These are phyloP conservation scores for Crax fasciolata DNA, from an alignment of 2,797 vertebrate species.

Conservation along the genomic window DNA sequence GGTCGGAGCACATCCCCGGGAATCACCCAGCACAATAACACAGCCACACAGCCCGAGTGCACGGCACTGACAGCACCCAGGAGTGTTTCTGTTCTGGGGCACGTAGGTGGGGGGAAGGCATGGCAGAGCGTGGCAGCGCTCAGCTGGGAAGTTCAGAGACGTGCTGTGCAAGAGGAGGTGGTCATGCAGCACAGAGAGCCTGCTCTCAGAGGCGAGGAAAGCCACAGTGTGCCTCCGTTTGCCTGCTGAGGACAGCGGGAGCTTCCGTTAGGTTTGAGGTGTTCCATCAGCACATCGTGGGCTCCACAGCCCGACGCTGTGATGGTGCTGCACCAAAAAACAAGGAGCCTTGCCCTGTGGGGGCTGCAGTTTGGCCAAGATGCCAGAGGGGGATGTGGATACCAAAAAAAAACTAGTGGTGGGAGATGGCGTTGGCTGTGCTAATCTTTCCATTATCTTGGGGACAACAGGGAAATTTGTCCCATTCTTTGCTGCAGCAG, in stretches of 20 bases:
- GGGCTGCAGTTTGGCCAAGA: neutral
- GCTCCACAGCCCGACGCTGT: rapidly evolving
- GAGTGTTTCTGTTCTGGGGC: neutral
- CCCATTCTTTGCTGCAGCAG: neutral
- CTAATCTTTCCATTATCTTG: too few species aligned
- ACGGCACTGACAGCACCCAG: too few species aligned
- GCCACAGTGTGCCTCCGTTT: neutral
- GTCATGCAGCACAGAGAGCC: neutral
- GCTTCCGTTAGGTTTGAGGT: neutral
- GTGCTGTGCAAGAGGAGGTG: neutral
- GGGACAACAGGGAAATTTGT: neutral
- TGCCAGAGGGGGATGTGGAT: neutral
- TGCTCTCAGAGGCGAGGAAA: rapidly evolving
- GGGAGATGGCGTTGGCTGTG: too few species aligned
- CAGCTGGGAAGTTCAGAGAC: neutral
- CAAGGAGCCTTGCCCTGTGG: rapidly evolving
- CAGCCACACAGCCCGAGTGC: neutral
- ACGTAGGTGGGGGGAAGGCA: neutral
- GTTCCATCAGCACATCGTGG: neutral
- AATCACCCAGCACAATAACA: neutral
- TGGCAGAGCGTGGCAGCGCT: neutral
- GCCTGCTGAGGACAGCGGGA: neutral
- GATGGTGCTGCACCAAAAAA: neutral
- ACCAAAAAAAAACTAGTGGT: neutral
- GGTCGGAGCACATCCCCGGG: neutral